phyloP scores from a whole-genome alignment of 2,888 invertebrate species.

The Chrysina gloriosa region DNA sequence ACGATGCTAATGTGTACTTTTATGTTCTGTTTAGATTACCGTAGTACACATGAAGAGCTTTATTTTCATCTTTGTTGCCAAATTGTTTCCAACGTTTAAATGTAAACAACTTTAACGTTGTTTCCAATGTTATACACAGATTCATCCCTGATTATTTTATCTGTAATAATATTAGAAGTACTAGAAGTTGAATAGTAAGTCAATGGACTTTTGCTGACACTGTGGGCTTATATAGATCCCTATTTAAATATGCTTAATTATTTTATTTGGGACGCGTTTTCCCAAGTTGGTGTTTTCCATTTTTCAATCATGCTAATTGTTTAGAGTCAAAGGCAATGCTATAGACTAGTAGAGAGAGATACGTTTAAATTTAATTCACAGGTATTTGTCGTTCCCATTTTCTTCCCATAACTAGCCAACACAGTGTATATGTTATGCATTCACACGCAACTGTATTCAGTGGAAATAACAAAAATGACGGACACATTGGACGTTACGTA shows the following conservation, averaged over 20 bases:
- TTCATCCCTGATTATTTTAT: too few relatives aligned
- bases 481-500: constrained; percentile 1
- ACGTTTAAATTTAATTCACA: constrained; percentile 27
- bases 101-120: too few relatives aligned
- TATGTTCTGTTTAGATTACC: too few relatives aligned
- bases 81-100: too few relatives aligned
- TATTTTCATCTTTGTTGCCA: too few relatives aligned
- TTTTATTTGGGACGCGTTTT: background rate
- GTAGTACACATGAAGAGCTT: too few relatives aligned
- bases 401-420: background rate
- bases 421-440: background rate
- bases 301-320: constrained; percentile 14
- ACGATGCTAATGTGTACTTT: too few relatives aligned
- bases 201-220: too few relatives aligned
- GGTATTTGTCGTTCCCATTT: constrained; percentile 28
- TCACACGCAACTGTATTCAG: background rate
- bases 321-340: background rate
- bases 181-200: too few relatives aligned
- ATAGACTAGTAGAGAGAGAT: background rate
- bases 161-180: background rate
- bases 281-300: background rate
- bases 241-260: constrained; percentile 3
- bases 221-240: too few relatives aligned
- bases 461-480: constrained; percentile 9
- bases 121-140: too few relatives aligned